Evolutionary conservation across 2,797 vertebrate species (phyloP).

Genomic region (Semotilus atromaculatus): DNA sequence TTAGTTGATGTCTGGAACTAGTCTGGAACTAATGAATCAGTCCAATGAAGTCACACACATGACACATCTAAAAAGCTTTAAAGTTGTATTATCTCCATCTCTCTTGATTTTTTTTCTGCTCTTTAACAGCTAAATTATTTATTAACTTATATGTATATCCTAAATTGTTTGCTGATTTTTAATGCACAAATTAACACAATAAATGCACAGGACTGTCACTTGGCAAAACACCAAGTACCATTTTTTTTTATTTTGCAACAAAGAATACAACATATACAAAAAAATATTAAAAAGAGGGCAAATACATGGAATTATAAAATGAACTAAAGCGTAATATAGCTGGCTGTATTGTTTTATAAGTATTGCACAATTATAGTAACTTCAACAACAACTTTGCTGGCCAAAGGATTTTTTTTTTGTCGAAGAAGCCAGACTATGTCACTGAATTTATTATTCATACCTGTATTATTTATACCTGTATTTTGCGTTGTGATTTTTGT

Average conservation of each 20-base stretch:
- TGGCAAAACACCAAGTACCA: not conserved
- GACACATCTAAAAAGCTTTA: not conserved
- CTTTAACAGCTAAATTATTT: not conserved
- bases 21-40: no score
- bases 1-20: not conserved
- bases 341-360: not conserved
- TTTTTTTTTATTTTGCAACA: no score
- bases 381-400: not conserved
- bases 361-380: not conserved
- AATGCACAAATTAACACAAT: not conserved
- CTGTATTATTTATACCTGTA: no score
- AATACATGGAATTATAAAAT: not conserved
- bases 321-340: not conserved
- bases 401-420: not conserved
- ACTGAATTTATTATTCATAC: not conserved
- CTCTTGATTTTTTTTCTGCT: not conserved
- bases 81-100: not conserved
- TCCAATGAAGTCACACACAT: not conserved
- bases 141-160: not conserved
- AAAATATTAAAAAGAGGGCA: not conserved
- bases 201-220: not conserved
- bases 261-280: not conserved
- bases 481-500: slow-evolving; percentile 53
- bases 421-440: not conserved
- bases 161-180: not conserved